Evolutionary conservation across 2,113 vertebrate genomes (phyloP), one percentile per base, ranked within the genome.

Genomic region (Pionites leucogaster): DNA sequence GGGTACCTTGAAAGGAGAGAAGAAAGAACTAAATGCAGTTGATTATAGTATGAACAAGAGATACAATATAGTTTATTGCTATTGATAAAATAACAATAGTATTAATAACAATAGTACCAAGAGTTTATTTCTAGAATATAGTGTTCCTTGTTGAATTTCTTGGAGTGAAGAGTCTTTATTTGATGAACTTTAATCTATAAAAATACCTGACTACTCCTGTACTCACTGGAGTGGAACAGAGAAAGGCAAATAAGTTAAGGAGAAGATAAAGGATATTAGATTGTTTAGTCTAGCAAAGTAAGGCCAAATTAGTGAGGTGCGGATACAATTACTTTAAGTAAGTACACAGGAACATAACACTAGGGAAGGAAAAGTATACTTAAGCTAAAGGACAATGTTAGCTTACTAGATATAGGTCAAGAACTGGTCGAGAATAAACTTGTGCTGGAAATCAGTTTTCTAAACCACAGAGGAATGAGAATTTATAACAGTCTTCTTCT

Each of bases 241-340:
- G 50, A 50, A 78, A 83, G 50, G 8, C 15, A 90, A 86, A 80
- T 67, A 46, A 11, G 10, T 70, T 91, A 78, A 91, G 69, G 46
- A 72, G 33, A 82, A 80, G 50, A 89, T 89, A 62, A 92, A 86
- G 83, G 62, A 62, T 47, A 47, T 72, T 53, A 62, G 13, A 11
- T 87, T 95, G 95, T 95, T 95, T 95, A 95, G 86, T 93, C 86
- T 96, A 87, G 59, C 47, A 91, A 91, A 96, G 87, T 46, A 89
- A 50, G 44, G 62, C 93, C 22, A 59, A 70, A 86, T 60, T 17
- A 49, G 41, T 64, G 29, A 39, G 85, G 17, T 33, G 18, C 25
- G 20, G 39, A 47, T 89, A 82, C 42, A 87, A 18, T 60, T 84
- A 62, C 86, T 85, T 5, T 64, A 78, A 87, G 62, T 76, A 87